These are phyloP conservation scores for Forbesichthys papilliferus DNA, from an alignment of 2,113 vertebrate genomes.

Conservation along the genomic window DNA sequence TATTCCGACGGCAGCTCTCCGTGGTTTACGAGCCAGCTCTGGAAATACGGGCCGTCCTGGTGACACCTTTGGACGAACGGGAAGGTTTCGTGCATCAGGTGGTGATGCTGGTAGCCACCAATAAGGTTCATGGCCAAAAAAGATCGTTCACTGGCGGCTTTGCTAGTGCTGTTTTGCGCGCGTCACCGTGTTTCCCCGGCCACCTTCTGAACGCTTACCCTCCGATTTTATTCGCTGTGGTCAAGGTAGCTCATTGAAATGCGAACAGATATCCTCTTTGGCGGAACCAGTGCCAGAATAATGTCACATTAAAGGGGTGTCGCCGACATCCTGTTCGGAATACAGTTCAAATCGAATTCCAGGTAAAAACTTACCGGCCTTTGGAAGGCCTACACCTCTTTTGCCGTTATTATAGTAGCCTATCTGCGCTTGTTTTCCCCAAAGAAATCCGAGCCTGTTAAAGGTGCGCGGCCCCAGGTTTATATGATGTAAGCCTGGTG, in stretches of 20 bases:
- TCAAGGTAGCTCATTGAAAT: too few relatives aligned
- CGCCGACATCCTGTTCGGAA: too few relatives aligned
- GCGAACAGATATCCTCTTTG: too few relatives aligned
- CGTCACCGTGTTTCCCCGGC: neutral
- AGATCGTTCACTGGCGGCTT: neutral
- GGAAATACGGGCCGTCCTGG: constrained; percentile 85
- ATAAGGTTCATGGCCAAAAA: constrained; percentile 86
- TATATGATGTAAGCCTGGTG: constrained; percentile 75
- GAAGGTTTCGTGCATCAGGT: constrained; percentile 89
- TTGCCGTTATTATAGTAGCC: constrained; percentile 14
- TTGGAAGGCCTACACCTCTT: constrained; percentile 9
- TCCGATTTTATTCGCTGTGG: neutral
- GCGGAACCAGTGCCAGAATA: too few relatives aligned
- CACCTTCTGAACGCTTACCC: neutral
- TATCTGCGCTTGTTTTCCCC: constrained; percentile 24
- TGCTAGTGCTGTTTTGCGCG: neutral
- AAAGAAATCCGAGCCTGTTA: constrained; percentile 75
- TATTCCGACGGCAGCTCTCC: constrained; percentile 82
- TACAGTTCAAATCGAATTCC: too few relatives aligned
- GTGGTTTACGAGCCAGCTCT: constrained; percentile 89
- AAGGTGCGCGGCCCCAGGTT: constrained; percentile 70
- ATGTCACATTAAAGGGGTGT: too few relatives aligned
- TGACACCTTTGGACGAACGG: constrained; percentile 88
- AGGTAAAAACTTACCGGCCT: too few relatives aligned
- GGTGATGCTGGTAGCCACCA: constrained; percentile 88